phyloP scores from a whole-genome alignment of 2,888 invertebrate species.

The Ectobius pallidus region DNA sequence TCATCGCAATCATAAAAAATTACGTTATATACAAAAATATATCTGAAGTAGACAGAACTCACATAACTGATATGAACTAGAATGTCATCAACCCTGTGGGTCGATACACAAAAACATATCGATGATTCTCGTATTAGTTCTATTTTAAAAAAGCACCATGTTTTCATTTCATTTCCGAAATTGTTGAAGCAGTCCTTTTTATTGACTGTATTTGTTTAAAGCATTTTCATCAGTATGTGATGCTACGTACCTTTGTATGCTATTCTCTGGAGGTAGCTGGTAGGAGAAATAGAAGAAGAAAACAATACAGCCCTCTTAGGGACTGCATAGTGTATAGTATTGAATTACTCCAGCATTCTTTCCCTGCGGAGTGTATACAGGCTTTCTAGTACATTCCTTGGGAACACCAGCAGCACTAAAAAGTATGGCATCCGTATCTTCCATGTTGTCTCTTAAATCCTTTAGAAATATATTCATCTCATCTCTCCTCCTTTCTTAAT shows the following conservation, averaged over 20 bases:
- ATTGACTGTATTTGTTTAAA: constrained; percentile 1
- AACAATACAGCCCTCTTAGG: background rate
- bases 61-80: no score
- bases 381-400: background rate
- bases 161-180: constrained; percentile 3
- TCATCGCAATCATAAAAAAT: no score
- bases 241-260: background rate
- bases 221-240: background rate
- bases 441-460: no score
- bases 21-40: no score
- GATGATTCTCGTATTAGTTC: background rate
- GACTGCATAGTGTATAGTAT: background rate
- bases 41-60: no score
- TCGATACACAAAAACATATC: background rate
- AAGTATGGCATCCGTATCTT: no score
- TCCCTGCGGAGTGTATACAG: background rate
- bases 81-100: background rate
- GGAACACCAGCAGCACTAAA: background rate
- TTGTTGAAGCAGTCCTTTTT: background rate
- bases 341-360: background rate
- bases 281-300: background rate
- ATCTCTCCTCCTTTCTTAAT: no score
- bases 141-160: background rate
- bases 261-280: background rate
- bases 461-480: no score